Conservation (phyloP, 1,140 invertebrate genomes). For the Mizuhopecten yessoensis region DNA sequence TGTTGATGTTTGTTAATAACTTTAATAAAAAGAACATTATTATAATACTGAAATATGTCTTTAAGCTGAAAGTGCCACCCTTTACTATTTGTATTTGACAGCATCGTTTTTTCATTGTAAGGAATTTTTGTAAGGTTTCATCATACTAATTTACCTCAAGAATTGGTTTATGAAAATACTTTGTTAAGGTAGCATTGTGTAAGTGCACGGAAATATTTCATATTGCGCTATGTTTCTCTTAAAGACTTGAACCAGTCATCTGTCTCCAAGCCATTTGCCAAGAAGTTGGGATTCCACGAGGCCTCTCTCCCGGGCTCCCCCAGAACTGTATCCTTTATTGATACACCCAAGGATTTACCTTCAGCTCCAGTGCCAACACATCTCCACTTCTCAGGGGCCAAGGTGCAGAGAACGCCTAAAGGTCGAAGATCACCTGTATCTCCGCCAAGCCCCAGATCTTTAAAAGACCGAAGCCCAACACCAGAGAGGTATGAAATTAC, state of each 20-base stretch:
- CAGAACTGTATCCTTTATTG: slow-evolving; percentile 51
- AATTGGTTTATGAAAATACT: too few species aligned
- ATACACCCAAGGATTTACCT: not conserved
- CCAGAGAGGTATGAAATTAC: slow-evolving; percentile 56
- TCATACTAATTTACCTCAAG: too few species aligned
- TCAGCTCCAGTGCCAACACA: slow-evolving; percentile 47
- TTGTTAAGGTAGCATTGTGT: too few species aligned
- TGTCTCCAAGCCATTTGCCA: not conserved
- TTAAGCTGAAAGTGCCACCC: too few species aligned
- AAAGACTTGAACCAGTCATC: not conserved
- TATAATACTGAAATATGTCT: too few species aligned
- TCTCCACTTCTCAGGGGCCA: slow-evolving; percentile 43
- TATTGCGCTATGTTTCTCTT: too few species aligned
- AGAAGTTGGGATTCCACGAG: slow-evolving; percentile 13
- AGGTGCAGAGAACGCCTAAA: slow-evolving; percentile 3
- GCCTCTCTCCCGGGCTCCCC: slow-evolving; percentile 30
- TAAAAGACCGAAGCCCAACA: slow-evolving; percentile 60
- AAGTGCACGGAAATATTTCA: too few species aligned
- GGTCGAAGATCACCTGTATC: slow-evolving; percentile 49
- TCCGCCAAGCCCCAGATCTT: slow-evolving; percentile 50
- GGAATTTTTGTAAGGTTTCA: too few species aligned
- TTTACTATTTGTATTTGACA: too few species aligned
- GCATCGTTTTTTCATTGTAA: too few species aligned
- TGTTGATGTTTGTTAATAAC: too few species aligned
- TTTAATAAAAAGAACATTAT: too few species aligned